These are phyloP conservation scores for Chloroceryle aenea DNA, from an alignment of 2,113 vertebrate species.

Conservation along the genomic window DNA sequence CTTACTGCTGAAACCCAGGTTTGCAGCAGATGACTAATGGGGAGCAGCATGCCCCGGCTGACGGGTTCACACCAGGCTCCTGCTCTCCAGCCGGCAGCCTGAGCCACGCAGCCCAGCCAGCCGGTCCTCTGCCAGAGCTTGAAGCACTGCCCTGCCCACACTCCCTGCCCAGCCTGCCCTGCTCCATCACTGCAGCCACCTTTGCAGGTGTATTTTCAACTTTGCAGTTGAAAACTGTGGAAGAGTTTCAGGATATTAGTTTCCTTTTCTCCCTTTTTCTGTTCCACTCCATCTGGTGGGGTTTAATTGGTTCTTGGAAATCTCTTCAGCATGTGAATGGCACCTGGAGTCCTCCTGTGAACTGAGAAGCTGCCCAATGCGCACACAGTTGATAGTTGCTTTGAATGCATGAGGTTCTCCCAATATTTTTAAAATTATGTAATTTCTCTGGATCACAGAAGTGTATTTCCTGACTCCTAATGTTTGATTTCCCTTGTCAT, in stretches of 20 bases:
- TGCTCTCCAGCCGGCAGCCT: background rate
- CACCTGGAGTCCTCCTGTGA: background rate
- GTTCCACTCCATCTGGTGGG: background rate
- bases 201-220: background rate
- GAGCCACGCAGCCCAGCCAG: fast-evolving
- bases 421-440: background rate
- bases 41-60: background rate
- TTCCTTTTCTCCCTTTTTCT: background rate
- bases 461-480: background rate
- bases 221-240: background rate
- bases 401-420: background rate
- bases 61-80: background rate
- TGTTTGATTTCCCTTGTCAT: background rate
- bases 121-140: background rate
- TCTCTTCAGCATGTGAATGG: background rate
- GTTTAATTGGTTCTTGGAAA: background rate
- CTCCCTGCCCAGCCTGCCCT: background rate
- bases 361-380: background rate
- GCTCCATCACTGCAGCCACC: too few relatives aligned
- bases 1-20: background rate
- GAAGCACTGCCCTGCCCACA: fast-evolving
- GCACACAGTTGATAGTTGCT: background rate
- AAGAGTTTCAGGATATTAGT: background rate
- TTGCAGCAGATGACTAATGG: slow-evolving; percentile 15
- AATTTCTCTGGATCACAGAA: background rate